Percentiles rank a stretch among this genome's conserved stretches.
Conservation (phyloP, 2,888 invertebrate genomes). For the Plagodis dolabraria region DNA sequence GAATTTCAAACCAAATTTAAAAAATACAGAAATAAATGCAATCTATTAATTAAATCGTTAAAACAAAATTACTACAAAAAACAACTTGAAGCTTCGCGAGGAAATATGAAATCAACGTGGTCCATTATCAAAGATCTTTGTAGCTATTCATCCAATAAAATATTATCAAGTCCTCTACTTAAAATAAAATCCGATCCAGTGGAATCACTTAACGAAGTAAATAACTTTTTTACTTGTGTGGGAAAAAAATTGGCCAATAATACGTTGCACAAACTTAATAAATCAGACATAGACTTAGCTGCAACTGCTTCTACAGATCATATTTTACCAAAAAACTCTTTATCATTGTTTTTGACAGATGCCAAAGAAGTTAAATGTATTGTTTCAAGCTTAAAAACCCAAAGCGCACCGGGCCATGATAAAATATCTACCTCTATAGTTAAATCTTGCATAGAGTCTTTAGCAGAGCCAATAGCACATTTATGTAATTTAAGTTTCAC, state of each 20-base stretch:
- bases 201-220: slow-evolving; percentile 1
- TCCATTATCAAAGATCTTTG: not conserved
- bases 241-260: not conserved
- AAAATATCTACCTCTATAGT: slow-evolving; percentile 2
- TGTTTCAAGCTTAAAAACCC: not conserved
- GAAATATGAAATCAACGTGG: not conserved
- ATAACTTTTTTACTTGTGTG: not conserved
- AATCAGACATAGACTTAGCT: not conserved
- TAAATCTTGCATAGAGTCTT: not conserved
- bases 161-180: not conserved
- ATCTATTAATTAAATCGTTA: not conserved
- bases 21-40: not conserved
- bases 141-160: not conserved
- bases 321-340: no score
- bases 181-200: not conserved
- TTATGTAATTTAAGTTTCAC: no score
- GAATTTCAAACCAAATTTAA: not conserved
- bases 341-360: not conserved
- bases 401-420: not conserved
- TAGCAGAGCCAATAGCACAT: not conserved
- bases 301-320: no score
- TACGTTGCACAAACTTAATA: not conserved
- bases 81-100: not conserved
- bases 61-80: slow-evolving; percentile 5
- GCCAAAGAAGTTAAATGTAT: not conserved